Evolutionary conservation across 2,113 vertebrate genomes (phyloP).

Genomic region (Gulo gulo): DNA sequence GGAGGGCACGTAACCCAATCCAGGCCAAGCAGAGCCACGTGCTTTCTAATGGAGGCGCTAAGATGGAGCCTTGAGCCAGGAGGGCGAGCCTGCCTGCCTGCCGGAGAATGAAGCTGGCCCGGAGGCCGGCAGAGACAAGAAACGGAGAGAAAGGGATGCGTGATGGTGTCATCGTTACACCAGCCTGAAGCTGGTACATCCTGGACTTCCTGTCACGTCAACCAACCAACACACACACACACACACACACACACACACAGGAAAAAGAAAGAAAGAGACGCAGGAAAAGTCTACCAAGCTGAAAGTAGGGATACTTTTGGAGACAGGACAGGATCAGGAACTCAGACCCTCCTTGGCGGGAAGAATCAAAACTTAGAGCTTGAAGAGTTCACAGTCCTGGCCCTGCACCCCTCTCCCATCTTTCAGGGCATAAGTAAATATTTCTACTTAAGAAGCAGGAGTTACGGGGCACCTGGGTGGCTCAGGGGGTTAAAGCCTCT

Average conservation of each 20-base stretch:
- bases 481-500: too few species aligned
- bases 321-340: not conserved
- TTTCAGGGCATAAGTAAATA: not conserved
- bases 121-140: not conserved
- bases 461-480: too few species aligned
- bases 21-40: not conserved
- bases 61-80: not conserved
- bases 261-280: not conserved
- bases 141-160: too few species aligned
- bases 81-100: not conserved
- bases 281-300: too few species aligned
- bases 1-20: too few species aligned
- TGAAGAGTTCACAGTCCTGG: not conserved
- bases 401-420: fast-evolving
- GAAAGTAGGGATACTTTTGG: not conserved
- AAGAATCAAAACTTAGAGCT: not conserved
- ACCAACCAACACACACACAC: too few species aligned
- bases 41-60: not conserved
- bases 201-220: not conserved
- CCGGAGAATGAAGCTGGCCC: not conserved
- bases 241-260: not conserved
- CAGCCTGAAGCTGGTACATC: not conserved
- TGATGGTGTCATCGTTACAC: not conserved
- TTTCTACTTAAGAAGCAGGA: not conserved
- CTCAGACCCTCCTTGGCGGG: too few species aligned